These are phyloP conservation scores for Drosophila malerkotliana DNA, from an alignment of 1,140 invertebrate species.

Conservation along the genomic window DNA sequence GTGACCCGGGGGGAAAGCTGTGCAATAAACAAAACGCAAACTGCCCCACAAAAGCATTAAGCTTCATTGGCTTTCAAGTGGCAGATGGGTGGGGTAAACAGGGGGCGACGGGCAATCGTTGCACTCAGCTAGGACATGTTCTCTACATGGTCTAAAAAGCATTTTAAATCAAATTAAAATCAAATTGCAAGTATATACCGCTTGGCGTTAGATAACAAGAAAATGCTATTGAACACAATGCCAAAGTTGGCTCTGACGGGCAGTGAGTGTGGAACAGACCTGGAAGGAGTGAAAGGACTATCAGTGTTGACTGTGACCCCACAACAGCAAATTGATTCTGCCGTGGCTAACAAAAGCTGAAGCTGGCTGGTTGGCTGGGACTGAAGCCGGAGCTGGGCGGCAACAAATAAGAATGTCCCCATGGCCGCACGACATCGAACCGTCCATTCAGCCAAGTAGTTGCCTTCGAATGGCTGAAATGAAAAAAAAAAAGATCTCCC, in stretches of 20 bases:
- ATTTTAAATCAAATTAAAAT: conserved; percentile 81
- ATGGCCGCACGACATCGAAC: conserved; percentile 34
- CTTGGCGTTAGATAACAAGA: conserved; percentile 59
- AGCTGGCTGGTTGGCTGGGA: conserved; percentile 19
- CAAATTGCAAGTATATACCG: conserved; percentile 61
- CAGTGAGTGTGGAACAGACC: background rate
- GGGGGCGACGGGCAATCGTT: background rate
- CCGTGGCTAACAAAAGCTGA: conserved; percentile 52
- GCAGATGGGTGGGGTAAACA: background rate
- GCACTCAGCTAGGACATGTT: conserved; percentile 26
- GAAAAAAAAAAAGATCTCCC: conserved; percentile 27
- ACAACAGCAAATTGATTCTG: conserved; percentile 69
- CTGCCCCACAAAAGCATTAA: conserved; percentile 57
- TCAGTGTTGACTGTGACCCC: conserved; percentile 42
- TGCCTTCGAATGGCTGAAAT: conserved; percentile 34
- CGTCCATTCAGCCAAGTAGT: conserved; percentile 49
- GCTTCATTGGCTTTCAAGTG: conserved; percentile 68
- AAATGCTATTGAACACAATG: conserved; percentile 68
- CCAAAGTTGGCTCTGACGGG: conserved; percentile 6
- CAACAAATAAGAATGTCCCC: conserved; percentile 7
- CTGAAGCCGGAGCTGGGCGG: background rate
- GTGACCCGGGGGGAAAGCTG: conserved; percentile 1
- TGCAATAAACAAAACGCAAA: conserved; percentile 45
- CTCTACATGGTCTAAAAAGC: conserved; percentile 66
- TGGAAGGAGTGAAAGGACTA: conserved; percentile 24